These are phyloP conservation scores for Strigamia crassipes DNA, from an alignment of 2,888 invertebrate species.

Conservation along the genomic window DNA sequence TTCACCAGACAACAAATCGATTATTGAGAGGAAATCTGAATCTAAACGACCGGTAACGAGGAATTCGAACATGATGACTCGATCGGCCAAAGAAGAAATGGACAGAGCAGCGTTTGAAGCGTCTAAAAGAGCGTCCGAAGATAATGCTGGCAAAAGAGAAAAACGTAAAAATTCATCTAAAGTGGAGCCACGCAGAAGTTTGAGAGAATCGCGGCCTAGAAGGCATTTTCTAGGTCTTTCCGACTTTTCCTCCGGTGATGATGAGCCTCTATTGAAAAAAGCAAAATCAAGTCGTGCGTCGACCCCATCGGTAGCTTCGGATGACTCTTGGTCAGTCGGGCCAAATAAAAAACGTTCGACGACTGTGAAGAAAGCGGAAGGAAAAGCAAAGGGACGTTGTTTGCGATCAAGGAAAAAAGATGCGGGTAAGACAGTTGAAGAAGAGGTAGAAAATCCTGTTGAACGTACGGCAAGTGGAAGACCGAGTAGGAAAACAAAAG, in stretches of 20 bases:
- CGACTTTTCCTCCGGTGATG: constrained; percentile 50
- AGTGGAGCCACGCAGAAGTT: neutral
- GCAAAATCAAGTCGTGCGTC: constrained; percentile 21
- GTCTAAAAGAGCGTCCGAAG: constrained; percentile 43
- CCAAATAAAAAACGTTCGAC: neutral
- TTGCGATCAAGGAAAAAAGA: constrained; percentile 36
- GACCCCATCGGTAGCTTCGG: neutral
- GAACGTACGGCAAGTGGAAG: constrained; percentile 46
- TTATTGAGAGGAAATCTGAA: neutral
- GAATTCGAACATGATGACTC: constrained; percentile 42
- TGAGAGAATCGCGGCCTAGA: neutral
- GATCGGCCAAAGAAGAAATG: constrained; percentile 39
- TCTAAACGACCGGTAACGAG: constrained; percentile 6
- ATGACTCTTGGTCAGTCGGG: constrained; percentile 23
- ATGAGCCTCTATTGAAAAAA: constrained; percentile 48
- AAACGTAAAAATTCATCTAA: constrained; percentile 33
- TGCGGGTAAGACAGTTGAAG: constrained; percentile 43
- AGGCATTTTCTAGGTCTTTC: neutral
- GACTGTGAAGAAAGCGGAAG: constrained; percentile 17
- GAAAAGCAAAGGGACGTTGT: constrained; percentile 31
- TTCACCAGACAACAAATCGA: neutral
- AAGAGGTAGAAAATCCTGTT: constrained; percentile 2
- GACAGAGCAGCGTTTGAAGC: constrained; percentile 46
- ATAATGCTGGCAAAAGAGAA: neutral
- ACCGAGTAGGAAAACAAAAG: constrained; percentile 71